Percentiles rank a stretch among this genome's conserved stretches.
These are phyloP conservation scores for Numenius phaeopus DNA, from an alignment of 2,797 vertebrate genomes.

Conservation along the genomic window DNA sequence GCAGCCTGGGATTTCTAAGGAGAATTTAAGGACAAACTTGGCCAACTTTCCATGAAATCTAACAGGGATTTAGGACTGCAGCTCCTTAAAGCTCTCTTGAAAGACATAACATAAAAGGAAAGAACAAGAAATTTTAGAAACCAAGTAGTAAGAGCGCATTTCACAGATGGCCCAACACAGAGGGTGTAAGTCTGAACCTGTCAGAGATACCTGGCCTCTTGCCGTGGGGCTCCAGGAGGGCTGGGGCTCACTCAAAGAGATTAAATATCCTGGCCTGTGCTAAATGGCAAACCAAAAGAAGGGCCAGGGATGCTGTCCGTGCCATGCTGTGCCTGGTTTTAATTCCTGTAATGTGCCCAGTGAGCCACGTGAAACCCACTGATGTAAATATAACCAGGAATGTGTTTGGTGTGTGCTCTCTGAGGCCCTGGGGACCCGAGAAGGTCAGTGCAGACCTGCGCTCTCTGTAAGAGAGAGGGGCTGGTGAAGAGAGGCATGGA, in stretches of 20 bases:
- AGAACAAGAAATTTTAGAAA: not conserved
- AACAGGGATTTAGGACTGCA: not conserved
- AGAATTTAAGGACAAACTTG: not conserved
- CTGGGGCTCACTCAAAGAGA: not conserved
- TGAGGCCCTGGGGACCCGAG: rapidly evolving
- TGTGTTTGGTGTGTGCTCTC: not conserved
- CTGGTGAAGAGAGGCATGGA: not conserved
- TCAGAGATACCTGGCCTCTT: not conserved
- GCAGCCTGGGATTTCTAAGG: not conserved
- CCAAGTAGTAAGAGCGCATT: not conserved
- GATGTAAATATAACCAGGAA: not conserved
- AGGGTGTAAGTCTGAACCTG: not conserved
- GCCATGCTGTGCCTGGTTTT: not conserved
- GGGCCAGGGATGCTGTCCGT: not conserved
- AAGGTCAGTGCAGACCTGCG: not conserved
- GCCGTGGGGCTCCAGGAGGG: rapidly evolving
- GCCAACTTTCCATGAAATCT: not conserved
- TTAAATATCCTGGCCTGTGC: rapidly evolving
- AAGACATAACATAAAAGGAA: not conserved
- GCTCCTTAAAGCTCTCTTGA: not conserved
- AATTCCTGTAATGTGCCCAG: rapidly evolving
- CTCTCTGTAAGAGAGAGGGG: not conserved
- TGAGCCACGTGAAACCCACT: not conserved
- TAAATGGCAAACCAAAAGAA: rapidly evolving
- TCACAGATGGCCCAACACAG: not conserved